Evolutionary conservation across 2,888 invertebrate species (phyloP).

Genomic region (Mesoligia furuncula): DNA sequence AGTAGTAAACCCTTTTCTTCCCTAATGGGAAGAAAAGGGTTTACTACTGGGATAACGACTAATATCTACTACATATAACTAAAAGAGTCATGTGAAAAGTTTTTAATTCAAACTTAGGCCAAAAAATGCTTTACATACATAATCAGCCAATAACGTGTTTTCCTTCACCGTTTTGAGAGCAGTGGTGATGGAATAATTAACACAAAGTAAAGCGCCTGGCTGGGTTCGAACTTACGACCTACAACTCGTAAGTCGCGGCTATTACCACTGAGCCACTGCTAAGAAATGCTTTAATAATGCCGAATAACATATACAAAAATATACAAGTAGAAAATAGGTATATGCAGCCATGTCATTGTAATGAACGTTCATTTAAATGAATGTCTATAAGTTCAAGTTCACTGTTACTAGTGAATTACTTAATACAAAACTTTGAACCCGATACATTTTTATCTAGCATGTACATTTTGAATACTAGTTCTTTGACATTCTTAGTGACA

Average conservation of each 20-base stretch:
- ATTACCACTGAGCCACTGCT: no score
- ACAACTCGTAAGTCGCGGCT: neutral
- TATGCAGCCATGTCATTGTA: no score
- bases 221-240: neutral
- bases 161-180: neutral
- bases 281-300: neutral
- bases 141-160: no score
- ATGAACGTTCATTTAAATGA: conserved; percentile 20
- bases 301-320: neutral
- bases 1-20: no score
- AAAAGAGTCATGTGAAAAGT: no score
- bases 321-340: neutral
- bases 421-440: neutral
- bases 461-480: neutral
- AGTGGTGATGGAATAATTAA: neutral
- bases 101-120: no score
- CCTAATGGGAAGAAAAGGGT: no score
- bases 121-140: no score
- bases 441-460: neutral
- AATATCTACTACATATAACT: no score
- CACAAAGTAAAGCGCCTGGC: neutral
- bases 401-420: conserved; percentile 5
- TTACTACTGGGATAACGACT: no score
- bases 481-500: no score
- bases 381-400: conserved; percentile 23